Percentiles rank a stretch among this genome's conserved stretches.
Evolutionary conservation across 2,113 vertebrate species (phyloP).

Genomic region (Stomatorhinus ivindoensis): DNA sequence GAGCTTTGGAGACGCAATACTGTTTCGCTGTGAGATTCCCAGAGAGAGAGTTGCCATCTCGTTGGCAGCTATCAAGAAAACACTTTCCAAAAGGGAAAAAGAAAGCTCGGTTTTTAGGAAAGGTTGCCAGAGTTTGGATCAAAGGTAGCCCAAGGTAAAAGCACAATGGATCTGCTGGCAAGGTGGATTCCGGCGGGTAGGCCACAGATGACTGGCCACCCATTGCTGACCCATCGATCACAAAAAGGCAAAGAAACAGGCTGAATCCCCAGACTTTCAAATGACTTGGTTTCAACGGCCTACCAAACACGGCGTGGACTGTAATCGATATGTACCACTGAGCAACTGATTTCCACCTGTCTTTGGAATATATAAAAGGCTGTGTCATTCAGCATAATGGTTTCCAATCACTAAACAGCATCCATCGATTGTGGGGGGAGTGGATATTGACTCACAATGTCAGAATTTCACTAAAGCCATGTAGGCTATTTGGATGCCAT

Average conservation of each 20-base stretch:
- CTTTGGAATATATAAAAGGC: constrained; percentile 29
- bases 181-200: not conserved
- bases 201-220: not conserved
- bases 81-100: not conserved
- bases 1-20: not conserved
- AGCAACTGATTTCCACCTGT: constrained; percentile 39
- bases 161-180: not conserved
- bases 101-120: not conserved
- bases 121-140: not conserved
- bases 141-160: not conserved
- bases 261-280: not conserved
- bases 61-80: not conserved
- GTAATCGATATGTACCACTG: constrained; percentile 34
- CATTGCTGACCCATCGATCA: not conserved
- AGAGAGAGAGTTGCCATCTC: not conserved
- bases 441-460: constrained; percentile 54
- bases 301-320: constrained; percentile 7
- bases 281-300: constrained; percentile 10
- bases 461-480: constrained; percentile 41
- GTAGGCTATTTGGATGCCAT: constrained; percentile 46
- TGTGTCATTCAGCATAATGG: constrained; percentile 32
- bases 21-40: not conserved
- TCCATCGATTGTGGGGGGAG: constrained; percentile 43
- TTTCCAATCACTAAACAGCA: constrained; percentile 48
- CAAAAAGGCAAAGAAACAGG: not conserved